Evolutionary conservation across 2,797 vertebrate genomes (phyloP), one percentile per base, ranked within the genome.

Genomic region (Xenentodon cancila): DNA sequence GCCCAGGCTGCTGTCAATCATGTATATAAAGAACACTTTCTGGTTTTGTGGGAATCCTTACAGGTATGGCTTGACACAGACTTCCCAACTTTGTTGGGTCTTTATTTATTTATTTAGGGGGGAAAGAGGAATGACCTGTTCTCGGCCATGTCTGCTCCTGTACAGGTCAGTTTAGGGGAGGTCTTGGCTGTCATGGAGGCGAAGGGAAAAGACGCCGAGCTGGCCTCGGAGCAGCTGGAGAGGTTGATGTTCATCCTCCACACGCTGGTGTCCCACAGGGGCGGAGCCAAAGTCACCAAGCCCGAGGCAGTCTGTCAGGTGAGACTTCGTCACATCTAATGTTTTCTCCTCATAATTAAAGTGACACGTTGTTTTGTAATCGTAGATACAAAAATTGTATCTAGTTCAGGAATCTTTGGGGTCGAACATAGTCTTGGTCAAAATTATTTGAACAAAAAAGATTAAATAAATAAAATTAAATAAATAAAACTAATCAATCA

Each of bases 271-370:
- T 92, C 94, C 48, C 87, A 96, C 77, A 91, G 81, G 58, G 88
- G 92, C 9, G 97, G 97, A 50, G 93, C 92, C 5, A 98, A 96
- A 87, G 73, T 99, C 77, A 92, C 94, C n/a, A 68, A 89, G 20
- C 94, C 97, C 0, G 90, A 94, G 71, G 81, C 82, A 0, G 84
- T 96, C 32, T 97, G 94, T 87, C 89, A 91, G 94, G 98, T 98
- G 79, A 54, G 43, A 34, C 40, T 30, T 0, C 4, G 7, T 34
- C 22, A 2, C 1, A 19, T 15, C n/a, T 19, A 0, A 9, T 2
- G 16, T 22, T 45, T 5, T 13, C 18, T 15, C 30, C 17, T 7
- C 30, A 21, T 8, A 30, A 30, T 30, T 30, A 30, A 30, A 30
- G 30, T 30, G 30, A 5, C 30, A 30, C 30, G 7, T 8, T 30